Evolutionary conservation across 2,797 vertebrate species (phyloP).

Genomic region (Melanotaenia trifasciata): DNA sequence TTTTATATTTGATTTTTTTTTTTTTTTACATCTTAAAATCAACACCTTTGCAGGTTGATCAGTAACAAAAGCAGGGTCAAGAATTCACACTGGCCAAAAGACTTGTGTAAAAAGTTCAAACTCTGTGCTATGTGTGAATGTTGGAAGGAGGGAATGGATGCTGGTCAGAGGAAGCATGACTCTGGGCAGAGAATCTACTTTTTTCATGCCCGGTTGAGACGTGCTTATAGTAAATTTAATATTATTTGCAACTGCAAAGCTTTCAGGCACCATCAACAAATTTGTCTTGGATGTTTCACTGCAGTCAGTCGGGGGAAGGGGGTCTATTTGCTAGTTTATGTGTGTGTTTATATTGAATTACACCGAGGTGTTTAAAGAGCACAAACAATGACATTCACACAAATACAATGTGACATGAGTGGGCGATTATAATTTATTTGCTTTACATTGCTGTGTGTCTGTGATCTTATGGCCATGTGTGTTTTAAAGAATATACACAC

Average conservation of each 20-base stretch:
- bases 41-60: conserved; percentile 25
- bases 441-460: background rate
- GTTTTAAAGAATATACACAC: conserved; percentile 2
- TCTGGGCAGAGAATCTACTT: background rate
- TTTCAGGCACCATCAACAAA: conserved; percentile 15
- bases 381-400: background rate
- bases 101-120: conserved; percentile 50
- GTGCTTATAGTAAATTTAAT: conserved; percentile 14
- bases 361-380: background rate
- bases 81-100: conserved; percentile 14
- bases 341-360: conserved; percentile 3
- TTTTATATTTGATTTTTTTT: background rate
- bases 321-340: conserved; percentile 2
- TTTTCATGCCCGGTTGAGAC: conserved; percentile 26
- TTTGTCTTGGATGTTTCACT: conserved; percentile 5
- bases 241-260: conserved; percentile 3
- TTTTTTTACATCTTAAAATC: conserved; percentile 4
- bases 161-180: conserved; percentile 8
- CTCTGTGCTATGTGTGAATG: conserved; percentile 26
- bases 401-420: conserved; percentile 14
- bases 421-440: conserved; percentile 9
- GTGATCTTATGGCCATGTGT: conserved; percentile 1
- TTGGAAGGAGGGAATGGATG: conserved; percentile 5
- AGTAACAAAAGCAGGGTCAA: conserved; percentile 14
- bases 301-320: background rate